Conservation (phyloP, 2,113 vertebrate genomes). For the Oncorhynchus masou region DNA sequence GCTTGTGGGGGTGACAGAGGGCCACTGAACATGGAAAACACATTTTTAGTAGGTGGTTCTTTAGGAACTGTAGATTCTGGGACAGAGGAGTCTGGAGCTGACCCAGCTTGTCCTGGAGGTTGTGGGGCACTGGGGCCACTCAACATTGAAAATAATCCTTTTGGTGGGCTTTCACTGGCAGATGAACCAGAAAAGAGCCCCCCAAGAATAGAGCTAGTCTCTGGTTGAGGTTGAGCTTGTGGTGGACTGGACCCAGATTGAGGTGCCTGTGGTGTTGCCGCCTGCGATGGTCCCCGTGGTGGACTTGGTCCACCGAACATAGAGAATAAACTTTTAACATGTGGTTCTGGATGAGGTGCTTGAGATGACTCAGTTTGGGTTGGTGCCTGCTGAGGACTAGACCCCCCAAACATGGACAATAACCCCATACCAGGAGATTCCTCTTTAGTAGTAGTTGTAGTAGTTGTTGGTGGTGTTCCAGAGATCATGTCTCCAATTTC, state of each 20-base stretch:
- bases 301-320: constrained; percentile 58
- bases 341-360: constrained; percentile 50
- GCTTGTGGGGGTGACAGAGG: constrained; percentile 21
- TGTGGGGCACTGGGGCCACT: constrained; percentile 42
- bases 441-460: constrained; percentile 46
- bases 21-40: constrained; percentile 37
- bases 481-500: constrained; percentile 69
- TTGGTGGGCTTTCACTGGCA: constrained; percentile 56
- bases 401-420: constrained; percentile 65
- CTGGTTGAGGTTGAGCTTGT: constrained; percentile 33
- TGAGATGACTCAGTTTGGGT: constrained; percentile 53
- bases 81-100: constrained; percentile 33
- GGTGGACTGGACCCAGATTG: constrained; percentile 50
- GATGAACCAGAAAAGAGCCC: constrained; percentile 56
- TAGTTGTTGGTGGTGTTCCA: constrained; percentile 42
- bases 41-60: constrained; percentile 34
- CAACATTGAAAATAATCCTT: constrained; percentile 68
- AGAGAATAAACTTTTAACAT: constrained; percentile 61
- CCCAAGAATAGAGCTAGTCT: constrained; percentile 51
- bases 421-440: constrained; percentile 66
- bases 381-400: constrained; percentile 47
- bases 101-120: constrained; percentile 40
- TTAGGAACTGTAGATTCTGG: constrained; percentile 42
- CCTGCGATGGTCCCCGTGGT: constrained; percentile 12
- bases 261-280: neutral